Conservation (phyloP, 2,113 vertebrate species). For the Oreocharis arfaki region DNA sequence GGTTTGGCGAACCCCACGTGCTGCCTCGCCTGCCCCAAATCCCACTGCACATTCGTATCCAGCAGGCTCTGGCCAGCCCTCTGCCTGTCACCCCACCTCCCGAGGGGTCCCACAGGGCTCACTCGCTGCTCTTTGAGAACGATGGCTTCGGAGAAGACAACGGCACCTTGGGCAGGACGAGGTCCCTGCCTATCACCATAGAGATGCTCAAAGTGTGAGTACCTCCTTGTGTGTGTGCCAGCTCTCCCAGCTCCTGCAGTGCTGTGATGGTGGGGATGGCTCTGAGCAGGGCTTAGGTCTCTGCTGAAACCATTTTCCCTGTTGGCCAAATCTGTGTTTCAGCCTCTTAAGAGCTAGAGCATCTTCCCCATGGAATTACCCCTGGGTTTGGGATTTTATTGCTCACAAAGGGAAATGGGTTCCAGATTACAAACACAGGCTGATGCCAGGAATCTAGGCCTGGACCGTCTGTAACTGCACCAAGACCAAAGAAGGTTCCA, state of each 20-base stretch:
- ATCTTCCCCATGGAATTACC: background rate
- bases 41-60: constrained; percentile 94
- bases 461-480: background rate
- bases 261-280: background rate
- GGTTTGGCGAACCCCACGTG: constrained; percentile 70
- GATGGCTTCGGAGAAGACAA: constrained; percentile 79
- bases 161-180: constrained; percentile 70
- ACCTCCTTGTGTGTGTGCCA: fast-evolving
- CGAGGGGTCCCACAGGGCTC: constrained; percentile 87
- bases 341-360: background rate
- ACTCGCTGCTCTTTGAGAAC: constrained; percentile 87
- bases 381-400: background rate
- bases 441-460: background rate
- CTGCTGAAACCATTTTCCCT: background rate
- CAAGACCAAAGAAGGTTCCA: background rate
- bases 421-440: background rate
- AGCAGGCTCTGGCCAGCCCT: constrained; percentile 90
- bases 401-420: background rate
- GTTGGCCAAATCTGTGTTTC: background rate
- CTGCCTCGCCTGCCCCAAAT: constrained; percentile 78
- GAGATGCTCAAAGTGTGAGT: constrained; percentile 97
- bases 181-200: constrained; percentile 91
- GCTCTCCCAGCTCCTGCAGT: background rate
- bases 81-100: constrained; percentile 80
- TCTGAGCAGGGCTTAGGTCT: background rate